Percentiles rank a stretch among this genome's conserved stretches.
phyloP scores from a whole-genome alignment of 2,888 invertebrate genomes.

The Amiota minor region DNA sequence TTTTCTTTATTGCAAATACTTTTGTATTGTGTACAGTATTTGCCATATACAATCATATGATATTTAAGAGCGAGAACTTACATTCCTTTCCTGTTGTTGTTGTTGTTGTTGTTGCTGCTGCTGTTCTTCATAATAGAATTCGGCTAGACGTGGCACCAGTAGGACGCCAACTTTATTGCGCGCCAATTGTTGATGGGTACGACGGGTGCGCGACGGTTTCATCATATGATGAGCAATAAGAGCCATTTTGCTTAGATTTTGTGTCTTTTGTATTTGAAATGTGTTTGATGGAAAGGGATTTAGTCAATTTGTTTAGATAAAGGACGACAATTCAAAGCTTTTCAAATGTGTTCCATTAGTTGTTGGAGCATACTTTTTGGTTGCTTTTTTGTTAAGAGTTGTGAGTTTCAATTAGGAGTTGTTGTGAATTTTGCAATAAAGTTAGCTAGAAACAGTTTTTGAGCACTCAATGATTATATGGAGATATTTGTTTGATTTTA shows the following conservation, averaged over 20 bases:
- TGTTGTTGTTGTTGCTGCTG: constrained; percentile 36
- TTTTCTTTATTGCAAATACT: constrained; percentile 17
- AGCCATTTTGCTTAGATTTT: constrained; percentile 56
- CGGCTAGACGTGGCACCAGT: constrained; percentile 57
- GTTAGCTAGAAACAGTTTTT: no score
- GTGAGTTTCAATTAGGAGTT: no score
- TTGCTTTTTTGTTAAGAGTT: no score
- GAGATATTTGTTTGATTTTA: no score
- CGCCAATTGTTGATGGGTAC: constrained; percentile 55
- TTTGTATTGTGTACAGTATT: not conserved
- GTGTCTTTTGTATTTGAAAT: not conserved
- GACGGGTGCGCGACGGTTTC: constrained; percentile 55
- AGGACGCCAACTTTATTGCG: constrained; percentile 65
- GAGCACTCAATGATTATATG: no score
- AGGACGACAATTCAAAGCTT: no score
- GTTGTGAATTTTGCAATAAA: no score
- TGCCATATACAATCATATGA: no score
- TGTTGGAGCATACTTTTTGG: no score
- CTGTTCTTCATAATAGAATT: constrained; percentile 46
- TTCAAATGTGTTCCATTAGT: not conserved
- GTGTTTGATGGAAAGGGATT: not conserved
- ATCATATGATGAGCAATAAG: constrained; percentile 69
- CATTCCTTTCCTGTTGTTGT: constrained; percentile 45
- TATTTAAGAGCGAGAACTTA: constrained; percentile 30
- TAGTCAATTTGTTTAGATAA: no score